phyloP scores from a whole-genome alignment of 2,797 vertebrate genomes.

The Lophius americanus region DNA sequence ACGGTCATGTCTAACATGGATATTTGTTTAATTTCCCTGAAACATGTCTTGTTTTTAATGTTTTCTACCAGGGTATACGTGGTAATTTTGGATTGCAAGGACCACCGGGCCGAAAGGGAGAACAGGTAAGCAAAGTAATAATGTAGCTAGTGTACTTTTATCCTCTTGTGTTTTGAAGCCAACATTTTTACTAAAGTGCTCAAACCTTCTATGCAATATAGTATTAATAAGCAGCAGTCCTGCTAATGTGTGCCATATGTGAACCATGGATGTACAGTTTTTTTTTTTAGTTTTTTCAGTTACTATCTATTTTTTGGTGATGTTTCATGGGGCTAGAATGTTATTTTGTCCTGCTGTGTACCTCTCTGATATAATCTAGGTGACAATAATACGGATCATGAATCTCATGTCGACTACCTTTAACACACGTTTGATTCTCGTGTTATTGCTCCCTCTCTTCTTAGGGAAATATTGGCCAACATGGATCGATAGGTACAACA shows the following conservation, averaged over 20 bases:
- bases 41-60: neutral
- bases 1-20: no score
- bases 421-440: neutral
- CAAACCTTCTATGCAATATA: no score
- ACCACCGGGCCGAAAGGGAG: constrained; percentile 78
- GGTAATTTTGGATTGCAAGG: constrained; percentile 77
- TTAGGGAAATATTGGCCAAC: constrained; percentile 83
- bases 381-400: no score
- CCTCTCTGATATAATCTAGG: no score
- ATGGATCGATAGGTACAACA: constrained; percentile 73
- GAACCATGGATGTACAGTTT: no score
- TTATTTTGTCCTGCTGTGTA: no score
- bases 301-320: no score
- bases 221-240: no score
- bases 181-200: neutral
- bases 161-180: neutral
- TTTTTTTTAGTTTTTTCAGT: no score
- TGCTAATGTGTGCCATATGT: no score
- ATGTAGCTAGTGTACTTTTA: neutral
- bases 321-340: no score
- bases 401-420: neutral
- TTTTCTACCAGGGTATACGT: constrained; percentile 76
- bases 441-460: neutral
- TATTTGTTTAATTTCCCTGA: neutral
- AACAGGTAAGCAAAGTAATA: constrained; percentile 78